These are phyloP conservation scores for Lapara coniferarum DNA, from an alignment of 2,888 invertebrate species.

Conservation along the genomic window DNA sequence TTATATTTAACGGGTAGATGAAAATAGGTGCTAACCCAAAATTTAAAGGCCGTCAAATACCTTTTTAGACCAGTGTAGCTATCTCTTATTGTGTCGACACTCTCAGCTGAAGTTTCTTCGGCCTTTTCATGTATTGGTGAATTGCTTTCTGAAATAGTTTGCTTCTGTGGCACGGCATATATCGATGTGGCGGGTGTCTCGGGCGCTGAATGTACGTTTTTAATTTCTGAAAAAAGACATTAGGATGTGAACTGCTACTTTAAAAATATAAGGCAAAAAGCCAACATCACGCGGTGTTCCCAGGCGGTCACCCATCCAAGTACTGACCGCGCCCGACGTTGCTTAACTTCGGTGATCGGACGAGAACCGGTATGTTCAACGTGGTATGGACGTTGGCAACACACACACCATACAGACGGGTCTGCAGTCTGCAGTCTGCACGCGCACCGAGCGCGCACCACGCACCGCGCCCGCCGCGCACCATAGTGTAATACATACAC, in stretches of 20 bases:
- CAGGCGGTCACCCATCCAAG: constrained; percentile 76
- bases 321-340: constrained; percentile 47
- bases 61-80: constrained; percentile 55
- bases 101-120: constrained; percentile 48
- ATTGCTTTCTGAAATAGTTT: constrained; percentile 38
- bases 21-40: background rate
- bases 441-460: too few species aligned
- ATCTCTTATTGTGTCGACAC: constrained; percentile 50
- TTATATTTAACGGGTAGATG: too few species aligned
- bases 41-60: constrained; percentile 39
- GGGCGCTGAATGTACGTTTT: constrained; percentile 42
- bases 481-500: too few species aligned
- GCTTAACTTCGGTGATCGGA: constrained; percentile 77
- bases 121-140: constrained; percentile 36
- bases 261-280: constrained; percentile 28
- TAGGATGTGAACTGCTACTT: too few species aligned
- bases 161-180: constrained; percentile 43
- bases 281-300: constrained; percentile 59
- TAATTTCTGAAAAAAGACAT: constrained; percentile 39
- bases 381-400: constrained; percentile 42
- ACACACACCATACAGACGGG: too few species aligned
- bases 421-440: too few species aligned
- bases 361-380: constrained; percentile 73
- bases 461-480: too few species aligned
- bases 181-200: constrained; percentile 45